Evolutionary conservation across 2,888 invertebrate species (phyloP), one percentile per base, ranked within the genome.

Genomic region (Sepiola atlantica): DNA sequence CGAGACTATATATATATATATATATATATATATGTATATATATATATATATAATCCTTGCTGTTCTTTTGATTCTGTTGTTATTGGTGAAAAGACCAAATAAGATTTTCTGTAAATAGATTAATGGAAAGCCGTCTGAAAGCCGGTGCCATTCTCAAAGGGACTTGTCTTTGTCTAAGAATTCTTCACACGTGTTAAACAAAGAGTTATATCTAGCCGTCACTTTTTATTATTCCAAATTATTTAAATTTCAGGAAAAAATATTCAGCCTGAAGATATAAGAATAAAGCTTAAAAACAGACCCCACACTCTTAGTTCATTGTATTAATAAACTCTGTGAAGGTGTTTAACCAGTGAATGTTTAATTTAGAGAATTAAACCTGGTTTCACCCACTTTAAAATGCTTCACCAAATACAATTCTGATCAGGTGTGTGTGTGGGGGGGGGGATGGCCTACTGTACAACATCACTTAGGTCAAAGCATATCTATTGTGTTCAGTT

Each of bases 151-250:
- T 28, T 77, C 77, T 77, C 77, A 77, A 77, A 77, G 77, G n/a
- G 77, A 77, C 77, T n/a, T n/a, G 28, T 77, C 77, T 28, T 77
- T 77, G 77, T 77, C 77, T 77, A 77, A 77, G n/a, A 77, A 77
- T 77, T 77, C 77, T 77, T 77, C n/a, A n/a, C 14, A 77, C 28
- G 77, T 77, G 77, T n/a, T 77, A n/a, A 77, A 77, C 77, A 77
- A 77, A 77, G 28, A 28, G 12, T 77, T 77, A 28, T n/a, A 12
- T 28, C 0, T 77, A 77, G 28, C 77, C n/a, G 28, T 77, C 1
- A n/a, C n/a, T 77, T 77, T 61, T 61, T 61, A n/a, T 77, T 28
- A 28, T 77, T n/a, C 77, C 28, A 77, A 77, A 77, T n/a, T 61
- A 61, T 61, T 61, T 77, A 77, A 77, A 77, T 77, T n/a, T 77